phyloP scores from a whole-genome alignment of 2,888 invertebrate species.

The Hirtodrosophila confusa region DNA sequence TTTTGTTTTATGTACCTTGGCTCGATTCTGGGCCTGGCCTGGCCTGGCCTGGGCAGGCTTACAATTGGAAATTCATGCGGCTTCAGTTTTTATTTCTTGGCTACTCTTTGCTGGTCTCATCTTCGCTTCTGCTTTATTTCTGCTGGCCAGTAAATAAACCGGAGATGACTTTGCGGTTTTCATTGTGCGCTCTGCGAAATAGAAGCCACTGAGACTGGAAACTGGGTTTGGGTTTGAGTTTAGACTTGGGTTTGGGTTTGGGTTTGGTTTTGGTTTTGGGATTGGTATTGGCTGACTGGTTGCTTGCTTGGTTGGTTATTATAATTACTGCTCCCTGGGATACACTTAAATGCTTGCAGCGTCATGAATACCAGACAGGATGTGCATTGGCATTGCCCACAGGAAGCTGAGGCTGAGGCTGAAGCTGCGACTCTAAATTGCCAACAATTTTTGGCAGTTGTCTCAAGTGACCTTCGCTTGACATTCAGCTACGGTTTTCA shows the following conservation, averaged over 20 bases:
- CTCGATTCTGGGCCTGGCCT: conserved; percentile 3
- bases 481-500: conserved; percentile 32
- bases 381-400: conserved; percentile 56
- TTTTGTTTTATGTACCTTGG: conserved; percentile 65
- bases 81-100: conserved; percentile 55
- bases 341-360: conserved; percentile 69
- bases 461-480: conserved; percentile 57
- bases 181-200: conserved; percentile 68
- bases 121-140: conserved; percentile 49
- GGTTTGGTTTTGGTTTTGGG: conserved; percentile 5
- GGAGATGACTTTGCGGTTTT: conserved; percentile 82
- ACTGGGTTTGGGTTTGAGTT: conserved; percentile 22
- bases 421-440: conserved; percentile 39
- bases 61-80: conserved; percentile 73
- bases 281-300: conserved; percentile 26
- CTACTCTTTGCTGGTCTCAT: conserved; percentile 38
- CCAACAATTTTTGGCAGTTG: conserved; percentile 28
- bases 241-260: conserved; percentile 2
- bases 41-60: conserved; percentile 24
- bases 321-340: conserved; percentile 71
- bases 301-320: conserved; percentile 57
- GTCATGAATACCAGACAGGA: conserved; percentile 66
- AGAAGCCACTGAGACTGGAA: conserved; percentile 52
- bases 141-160: conserved; percentile 76
- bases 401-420: conserved; percentile 56